Evolutionary conservation across 2,888 invertebrate genomes (phyloP), one percentile per base, ranked within the genome.

Genomic region (Nebria brevicollis): DNA sequence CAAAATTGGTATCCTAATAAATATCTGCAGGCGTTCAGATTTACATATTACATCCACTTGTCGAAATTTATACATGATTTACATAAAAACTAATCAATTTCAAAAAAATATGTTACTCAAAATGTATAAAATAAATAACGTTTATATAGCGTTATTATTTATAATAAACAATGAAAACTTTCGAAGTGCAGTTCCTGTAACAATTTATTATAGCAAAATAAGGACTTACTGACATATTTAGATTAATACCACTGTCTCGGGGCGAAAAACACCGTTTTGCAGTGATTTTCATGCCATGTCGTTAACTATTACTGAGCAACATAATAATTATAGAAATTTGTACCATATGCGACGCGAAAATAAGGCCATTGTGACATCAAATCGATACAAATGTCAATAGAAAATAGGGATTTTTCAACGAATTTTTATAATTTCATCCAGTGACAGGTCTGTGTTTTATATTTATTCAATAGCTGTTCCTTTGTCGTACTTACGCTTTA

Each of bases 181-280:
- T 70, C 54, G 11, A 54, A 54, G 54, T 54, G 54, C 70, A 70
- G 70, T 70, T 70, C 70, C 70, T 70, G 70, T 70, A 26, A 70
- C 78, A 66, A 72, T 78, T 43, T 41, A 64, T 73, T 72, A 73
- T 42, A 64, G 73, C 78, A 78, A 78, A 83, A 83, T 84, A 83
- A 82, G 77, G 83, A 83, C 74, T 79, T 80, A 82, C 83, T 82
- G 83, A 82, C 83, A 81, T 83, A 84, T 84, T 84, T 82, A 84
- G 84, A 85, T 84, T 85, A 84, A 85, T 84, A 83, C 83, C 77
- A 82, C 76, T 84, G 82, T 84, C 84, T 83, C 82, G 82, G 74
- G 84, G 84, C 83, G 79, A 82, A 81, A 83, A 77, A 81, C 82
- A 75, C 43, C 72, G 65, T 64, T 78, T 72, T 73, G 73, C 72